Base-by-base conservation (phyloP, 2,888 invertebrate genomes). In the Hanleya hanleyi region DNA sequence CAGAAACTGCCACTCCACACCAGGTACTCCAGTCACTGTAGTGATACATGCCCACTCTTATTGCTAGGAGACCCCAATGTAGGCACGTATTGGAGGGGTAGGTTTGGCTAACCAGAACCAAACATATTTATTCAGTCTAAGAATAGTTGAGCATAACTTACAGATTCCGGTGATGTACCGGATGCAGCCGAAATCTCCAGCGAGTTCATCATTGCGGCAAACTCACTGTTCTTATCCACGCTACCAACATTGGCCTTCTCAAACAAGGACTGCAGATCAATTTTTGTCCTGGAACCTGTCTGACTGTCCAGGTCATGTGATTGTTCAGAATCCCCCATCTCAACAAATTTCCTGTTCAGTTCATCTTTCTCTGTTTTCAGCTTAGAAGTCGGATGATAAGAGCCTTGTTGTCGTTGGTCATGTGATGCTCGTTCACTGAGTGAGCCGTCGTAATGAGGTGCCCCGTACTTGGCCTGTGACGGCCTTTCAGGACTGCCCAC, bases 181-280 rank as follows among this genome's bases (percentile, higher is more conserved):
- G 61, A 29, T 6, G 70, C 69, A n/a, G 72, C 68, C 1, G 73
- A 70, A 7, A 77, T 68, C 68, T 77, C 71, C n/a, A 84, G 61
- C 29, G 78, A 77, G 50, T 80, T 80, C 69, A 83, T 72, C 78
- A 82, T 80, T 35, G 82, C 79, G 15, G 81, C 69, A 73, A 84
- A 80, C 51, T 83, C 81, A 75, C 81, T 77, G 29, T 57, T 57
- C 4, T 1, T 15, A 15, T 57, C 57, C 22, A 32, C 1, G 4
- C 26, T 15, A 22, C 32, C 4, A 26, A 32, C 2, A 57, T 12
- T 22, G 4, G 57, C 57, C 32, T 57, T 66, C 7, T 33, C 71
- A 67, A 82, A 81, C 57, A 81, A 72, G 33, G 67, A 75, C 71
- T 82, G 73, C 9, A 81, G 71, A 75, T 81, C 77, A 35, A 82